phyloP scores from a whole-genome alignment of 2,113 vertebrate genomes.

The Formicarius rufipectus region DNA sequence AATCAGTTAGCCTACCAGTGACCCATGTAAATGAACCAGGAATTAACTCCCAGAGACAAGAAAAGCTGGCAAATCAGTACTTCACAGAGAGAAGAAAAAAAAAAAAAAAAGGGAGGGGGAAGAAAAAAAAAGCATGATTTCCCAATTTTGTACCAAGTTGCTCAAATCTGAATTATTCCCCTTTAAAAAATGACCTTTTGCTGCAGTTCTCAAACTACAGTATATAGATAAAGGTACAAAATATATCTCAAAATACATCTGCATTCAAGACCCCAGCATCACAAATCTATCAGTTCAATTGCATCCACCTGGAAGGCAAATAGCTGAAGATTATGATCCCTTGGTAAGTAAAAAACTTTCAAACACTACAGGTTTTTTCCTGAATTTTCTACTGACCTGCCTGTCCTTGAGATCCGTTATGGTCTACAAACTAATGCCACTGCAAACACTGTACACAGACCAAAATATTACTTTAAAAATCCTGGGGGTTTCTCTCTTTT shows the following conservation, averaged over 20 bases:
- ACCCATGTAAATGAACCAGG: not conserved
- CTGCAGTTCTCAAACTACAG: not conserved
- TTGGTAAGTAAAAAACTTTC: not conserved
- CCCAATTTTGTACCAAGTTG: not conserved
- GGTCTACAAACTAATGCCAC: not conserved
- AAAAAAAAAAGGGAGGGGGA: too few relatives aligned
- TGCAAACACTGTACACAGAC: not conserved
- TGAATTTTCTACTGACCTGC: not conserved
- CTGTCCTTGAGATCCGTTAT: not conserved
- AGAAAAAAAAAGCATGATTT: not conserved
- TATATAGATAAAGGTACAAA: not conserved
- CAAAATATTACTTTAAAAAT: not conserved
- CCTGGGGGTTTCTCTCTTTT: accelerated
- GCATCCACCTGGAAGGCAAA: not conserved
- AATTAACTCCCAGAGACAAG: not conserved
- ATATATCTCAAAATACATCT: not conserved
- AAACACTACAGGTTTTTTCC: not conserved
- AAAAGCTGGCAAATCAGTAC: not conserved
- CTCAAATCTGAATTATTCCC: not conserved
- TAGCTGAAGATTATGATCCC: not conserved
- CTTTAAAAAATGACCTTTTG: not conserved
- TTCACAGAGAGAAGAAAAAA: not conserved
- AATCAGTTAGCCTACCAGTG: conserved; percentile 13
- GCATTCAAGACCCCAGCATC: not conserved
- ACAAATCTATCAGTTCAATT: not conserved